Percentiles rank a stretch among this genome's conserved stretches.
Conservation (phyloP, 2,113 vertebrate species). For the Semnopithecus entellus region DNA sequence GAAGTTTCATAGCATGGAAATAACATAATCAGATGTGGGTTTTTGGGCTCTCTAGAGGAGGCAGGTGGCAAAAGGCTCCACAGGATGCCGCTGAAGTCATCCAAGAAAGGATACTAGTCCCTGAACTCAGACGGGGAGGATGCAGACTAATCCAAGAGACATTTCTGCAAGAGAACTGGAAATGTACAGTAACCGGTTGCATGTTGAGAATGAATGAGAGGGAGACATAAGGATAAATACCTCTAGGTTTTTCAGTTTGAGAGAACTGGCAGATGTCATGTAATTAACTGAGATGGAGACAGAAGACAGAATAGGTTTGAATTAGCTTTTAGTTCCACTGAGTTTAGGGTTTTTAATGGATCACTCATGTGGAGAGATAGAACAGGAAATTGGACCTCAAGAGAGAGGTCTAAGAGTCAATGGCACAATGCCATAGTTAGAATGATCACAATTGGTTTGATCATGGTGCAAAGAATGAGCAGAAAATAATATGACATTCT, state of each 20-base stretch:
- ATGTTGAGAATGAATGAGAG: neutral
- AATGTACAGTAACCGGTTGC: neutral
- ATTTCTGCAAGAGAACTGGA: neutral
- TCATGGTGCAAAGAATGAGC: neutral
- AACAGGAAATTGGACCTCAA: slow-evolving; percentile 5
- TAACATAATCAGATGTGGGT: neutral
- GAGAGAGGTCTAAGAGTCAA: neutral
- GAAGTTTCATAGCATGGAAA: slow-evolving; percentile 2
- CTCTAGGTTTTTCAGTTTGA: slow-evolving; percentile 46
- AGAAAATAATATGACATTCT: slow-evolving; percentile 39
- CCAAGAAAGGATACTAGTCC: neutral
- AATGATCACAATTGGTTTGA: slow-evolving; percentile 24
- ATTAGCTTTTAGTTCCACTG: neutral
- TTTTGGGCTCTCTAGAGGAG: neutral
- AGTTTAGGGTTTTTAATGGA: neutral
- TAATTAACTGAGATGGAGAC: slow-evolving; percentile 7
- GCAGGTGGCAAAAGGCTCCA: neutral
- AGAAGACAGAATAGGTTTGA: neutral
- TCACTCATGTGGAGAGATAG: neutral
- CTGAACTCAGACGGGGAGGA: neutral
- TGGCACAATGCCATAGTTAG: neutral
- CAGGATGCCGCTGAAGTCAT: neutral
- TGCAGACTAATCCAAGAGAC: neutral
- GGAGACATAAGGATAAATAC: neutral
- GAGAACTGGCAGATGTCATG: neutral